Evolutionary conservation across 2,113 vertebrate genomes (phyloP).

Genomic region (Muntiacus muntjak): DNA sequence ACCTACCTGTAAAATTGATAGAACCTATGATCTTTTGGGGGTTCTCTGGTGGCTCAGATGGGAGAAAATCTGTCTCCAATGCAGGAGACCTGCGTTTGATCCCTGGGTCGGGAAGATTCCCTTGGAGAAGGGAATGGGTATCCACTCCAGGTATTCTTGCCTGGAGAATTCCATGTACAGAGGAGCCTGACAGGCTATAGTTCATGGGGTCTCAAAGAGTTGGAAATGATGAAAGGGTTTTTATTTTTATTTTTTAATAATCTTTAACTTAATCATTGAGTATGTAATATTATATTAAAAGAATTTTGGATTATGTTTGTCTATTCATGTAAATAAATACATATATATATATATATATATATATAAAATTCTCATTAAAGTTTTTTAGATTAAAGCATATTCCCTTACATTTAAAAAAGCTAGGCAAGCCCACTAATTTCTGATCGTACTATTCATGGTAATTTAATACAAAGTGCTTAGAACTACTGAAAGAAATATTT

Average conservation of each 20-base stretch:
- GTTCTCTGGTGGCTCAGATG: not conserved
- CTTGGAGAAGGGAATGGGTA: not conserved
- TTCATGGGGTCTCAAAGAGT: not conserved
- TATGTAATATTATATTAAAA: not conserved
- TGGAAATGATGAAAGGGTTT: not conserved
- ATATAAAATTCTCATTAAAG: not conserved
- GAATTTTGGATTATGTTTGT: not conserved
- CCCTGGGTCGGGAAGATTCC: not conserved
- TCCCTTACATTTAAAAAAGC: not conserved
- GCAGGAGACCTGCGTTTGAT: not conserved
- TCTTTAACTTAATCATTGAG: not conserved
- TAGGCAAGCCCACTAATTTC: not conserved
- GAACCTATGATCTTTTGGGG: not conserved
- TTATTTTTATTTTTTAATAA: not conserved
- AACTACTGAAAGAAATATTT: not conserved
- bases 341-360: not conserved
- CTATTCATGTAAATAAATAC: not conserved
- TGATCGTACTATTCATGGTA: not conserved
- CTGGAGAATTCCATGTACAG: not conserved
- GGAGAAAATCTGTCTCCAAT: not conserved
- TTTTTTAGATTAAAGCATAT: not conserved
- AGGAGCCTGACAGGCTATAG: not conserved
- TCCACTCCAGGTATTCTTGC: not conserved
- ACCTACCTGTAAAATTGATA: not conserved
- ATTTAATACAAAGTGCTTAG: not conserved